Conservation (phyloP, 2,113 vertebrate genomes). For the Heterochromis multidens region DNA sequence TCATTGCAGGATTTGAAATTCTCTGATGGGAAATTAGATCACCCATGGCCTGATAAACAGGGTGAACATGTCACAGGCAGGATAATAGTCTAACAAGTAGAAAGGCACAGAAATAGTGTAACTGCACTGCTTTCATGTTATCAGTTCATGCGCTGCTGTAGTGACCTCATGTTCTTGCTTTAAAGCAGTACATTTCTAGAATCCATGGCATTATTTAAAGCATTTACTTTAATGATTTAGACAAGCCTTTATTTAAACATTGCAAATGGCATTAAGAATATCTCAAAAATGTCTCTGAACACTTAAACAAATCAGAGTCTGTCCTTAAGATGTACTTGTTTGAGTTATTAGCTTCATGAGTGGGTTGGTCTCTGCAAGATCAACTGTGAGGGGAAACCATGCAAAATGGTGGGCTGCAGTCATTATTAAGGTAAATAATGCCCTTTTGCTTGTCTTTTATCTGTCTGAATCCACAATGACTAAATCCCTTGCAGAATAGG, state of each 20-base stretch:
- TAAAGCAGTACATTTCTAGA: background rate
- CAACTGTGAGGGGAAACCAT: constrained; percentile 92
- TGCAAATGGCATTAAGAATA: background rate
- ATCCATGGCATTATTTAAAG: background rate
- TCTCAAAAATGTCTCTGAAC: background rate
- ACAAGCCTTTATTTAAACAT: background rate
- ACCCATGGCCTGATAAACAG: background rate
- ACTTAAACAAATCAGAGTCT: background rate
- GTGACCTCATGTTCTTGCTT: background rate
- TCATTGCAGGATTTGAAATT: constrained; percentile 23
- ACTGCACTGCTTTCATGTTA: background rate
- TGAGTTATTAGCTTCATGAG: constrained; percentile 81
- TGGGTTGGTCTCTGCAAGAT: constrained; percentile 98
- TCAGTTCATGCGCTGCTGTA: background rate
- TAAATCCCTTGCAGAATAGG: background rate
- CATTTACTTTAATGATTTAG: background rate
- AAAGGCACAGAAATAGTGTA: background rate
- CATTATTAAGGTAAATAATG: constrained; percentile 88
- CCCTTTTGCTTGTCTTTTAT: background rate
- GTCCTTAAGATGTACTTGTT: background rate
- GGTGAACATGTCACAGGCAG: background rate
- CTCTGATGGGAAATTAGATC: constrained; percentile 29
- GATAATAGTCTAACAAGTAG: background rate
- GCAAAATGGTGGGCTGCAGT: constrained; percentile 99
- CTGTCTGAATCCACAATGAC: background rate